Conservation (phyloP, 2,113 vertebrate genomes). For the Artemisiospiza belli region DNA sequence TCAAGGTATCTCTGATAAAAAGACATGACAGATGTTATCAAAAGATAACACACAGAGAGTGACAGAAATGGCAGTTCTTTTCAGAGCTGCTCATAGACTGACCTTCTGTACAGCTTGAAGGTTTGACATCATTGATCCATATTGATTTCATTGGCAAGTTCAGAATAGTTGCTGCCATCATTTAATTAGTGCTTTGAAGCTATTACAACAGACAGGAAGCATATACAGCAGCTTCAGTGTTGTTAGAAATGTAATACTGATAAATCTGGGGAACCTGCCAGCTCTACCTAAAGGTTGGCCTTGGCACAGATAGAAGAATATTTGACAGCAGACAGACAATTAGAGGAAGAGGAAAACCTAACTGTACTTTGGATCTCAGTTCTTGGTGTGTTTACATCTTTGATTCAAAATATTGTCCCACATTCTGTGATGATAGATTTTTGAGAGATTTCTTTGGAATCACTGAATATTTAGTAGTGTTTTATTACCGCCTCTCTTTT, state of each 20-base stretch:
- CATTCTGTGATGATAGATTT: not conserved
- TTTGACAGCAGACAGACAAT: not conserved
- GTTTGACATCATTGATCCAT: not conserved
- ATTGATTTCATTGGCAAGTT: not conserved
- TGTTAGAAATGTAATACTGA: not conserved
- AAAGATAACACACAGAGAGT: not conserved
- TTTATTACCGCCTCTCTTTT: not conserved
- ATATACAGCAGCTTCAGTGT: not conserved
- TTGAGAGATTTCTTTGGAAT: not conserved
- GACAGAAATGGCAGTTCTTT: not conserved
- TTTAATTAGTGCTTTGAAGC: not conserved
- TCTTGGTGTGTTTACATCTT: not conserved
- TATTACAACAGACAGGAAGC: not conserved
- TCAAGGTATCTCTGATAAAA: not conserved
- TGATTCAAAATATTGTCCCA: not conserved
- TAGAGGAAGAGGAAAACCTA: not conserved
- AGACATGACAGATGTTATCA: not conserved
- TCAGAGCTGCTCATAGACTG: not conserved
- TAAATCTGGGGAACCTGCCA: not conserved
- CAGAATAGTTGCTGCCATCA: not conserved
- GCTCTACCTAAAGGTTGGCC: not conserved
- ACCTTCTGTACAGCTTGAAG: not conserved
- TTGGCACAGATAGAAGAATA: not conserved
- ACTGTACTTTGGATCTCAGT: not conserved
- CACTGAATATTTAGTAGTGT: not conserved